Evolutionary conservation across 2,888 invertebrate genomes (phyloP), one percentile per base, ranked within the genome.

Genomic region (Drosophila nigricruria): DNA sequence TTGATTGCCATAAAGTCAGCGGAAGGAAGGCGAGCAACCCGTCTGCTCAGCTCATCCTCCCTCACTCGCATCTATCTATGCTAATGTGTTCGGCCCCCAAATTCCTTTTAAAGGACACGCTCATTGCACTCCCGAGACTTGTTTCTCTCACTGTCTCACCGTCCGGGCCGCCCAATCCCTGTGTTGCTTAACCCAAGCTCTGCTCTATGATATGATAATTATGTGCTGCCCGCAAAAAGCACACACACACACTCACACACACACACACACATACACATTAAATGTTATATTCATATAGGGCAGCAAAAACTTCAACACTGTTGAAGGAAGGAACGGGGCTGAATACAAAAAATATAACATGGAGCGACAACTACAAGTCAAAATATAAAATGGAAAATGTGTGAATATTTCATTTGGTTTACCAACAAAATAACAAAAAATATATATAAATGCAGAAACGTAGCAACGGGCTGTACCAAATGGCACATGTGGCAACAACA

Each of bases 321-420:
- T 64, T 5, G n/a, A n/a, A n/a, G n/a, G 40, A 32, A 18, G 49
- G 16, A 30, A 10, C 20, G 50, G 50, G 50, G 50, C 23, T 23
- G 52, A 20, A 40, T 16, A 38, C 27, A 47, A 30, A 30, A 47
- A 36, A 38, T 38, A 50, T 50, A 66, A 77, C 70, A 68, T 66
- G 76, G 58, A 65, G 64, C 76, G 79, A 79, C 88, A 79, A 72
- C 82, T 84, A 78, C 83, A 74, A 77, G 70, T 86, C 82, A 81
- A 85, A 85, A 88, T 81, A 73, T 80, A 80, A 82, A 84, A 87
- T 78, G 85, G 82, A 84, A 84, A 84, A 84, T 87, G 84, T 81
- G 82, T 81, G 88, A 81, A 87, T 82, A 87, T 87, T 87, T 84
- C 81, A 87, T 86, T 82, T 86, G 76, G 69, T 66, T 80, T 75